A percentile compares a stretch with the other conserved stretches of the same genome.
Evolutionary conservation across 2,888 invertebrate species (phyloP).

Genomic region (Thecocarcelia acutangulata): DNA sequence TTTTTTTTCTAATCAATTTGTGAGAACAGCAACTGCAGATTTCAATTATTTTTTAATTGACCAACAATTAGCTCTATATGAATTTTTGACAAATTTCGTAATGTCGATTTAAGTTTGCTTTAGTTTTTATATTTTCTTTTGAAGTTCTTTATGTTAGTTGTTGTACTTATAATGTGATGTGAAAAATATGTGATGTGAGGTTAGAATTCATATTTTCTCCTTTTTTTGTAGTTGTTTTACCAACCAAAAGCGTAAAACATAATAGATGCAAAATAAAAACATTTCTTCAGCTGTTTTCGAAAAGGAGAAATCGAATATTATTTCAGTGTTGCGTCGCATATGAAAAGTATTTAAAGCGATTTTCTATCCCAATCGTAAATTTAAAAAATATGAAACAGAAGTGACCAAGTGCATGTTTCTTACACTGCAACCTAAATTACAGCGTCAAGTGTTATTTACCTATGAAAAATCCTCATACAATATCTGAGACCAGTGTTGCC

Average conservation of each 20-base stretch:
- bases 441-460: no score
- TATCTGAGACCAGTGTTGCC: no score
- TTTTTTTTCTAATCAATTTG: no score
- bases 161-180: slow-evolving; percentile 30
- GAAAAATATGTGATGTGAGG: slow-evolving; percentile 71
- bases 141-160: slow-evolving; percentile 27
- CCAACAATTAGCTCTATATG: slow-evolving; percentile 25
- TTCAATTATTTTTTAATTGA: slow-evolving; percentile 16
- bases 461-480: no score
- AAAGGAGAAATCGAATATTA: slow-evolving; percentile 33
- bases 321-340: slow-evolving; percentile 49
- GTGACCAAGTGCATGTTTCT: no score
- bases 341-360: slow-evolving; percentile 5
- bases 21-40: neutral
- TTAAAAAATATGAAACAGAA: no score
- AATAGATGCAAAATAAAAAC: slow-evolving; percentile 40
- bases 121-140: slow-evolving; percentile 40
- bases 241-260: slow-evolving; percentile 36
- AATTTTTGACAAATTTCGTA: slow-evolving; percentile 42
- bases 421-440: no score
- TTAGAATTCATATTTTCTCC: slow-evolving; percentile 62
- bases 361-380: no score
- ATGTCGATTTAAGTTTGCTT: slow-evolving; percentile 40
- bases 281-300: slow-evolving; percentile 62
- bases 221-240: slow-evolving; percentile 25